Evolutionary conservation across 2,888 invertebrate species (phyloP).

Genomic region (Lasioglossum leucozonium): DNA sequence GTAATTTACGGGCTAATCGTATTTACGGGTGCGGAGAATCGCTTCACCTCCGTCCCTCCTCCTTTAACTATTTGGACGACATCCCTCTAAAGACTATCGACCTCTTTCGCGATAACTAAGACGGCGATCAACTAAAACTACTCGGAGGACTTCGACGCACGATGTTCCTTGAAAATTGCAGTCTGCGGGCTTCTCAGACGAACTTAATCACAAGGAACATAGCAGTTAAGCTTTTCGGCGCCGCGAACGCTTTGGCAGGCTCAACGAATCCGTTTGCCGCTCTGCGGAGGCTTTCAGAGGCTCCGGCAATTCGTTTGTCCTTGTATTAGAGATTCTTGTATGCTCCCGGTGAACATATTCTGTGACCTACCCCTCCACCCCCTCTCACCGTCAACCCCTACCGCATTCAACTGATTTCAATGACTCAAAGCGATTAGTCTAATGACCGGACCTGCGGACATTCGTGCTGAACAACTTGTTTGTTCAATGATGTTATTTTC

Average conservation of each 20-base stretch:
- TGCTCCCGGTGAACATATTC: constrained; percentile 21
- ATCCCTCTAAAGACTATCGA: not conserved
- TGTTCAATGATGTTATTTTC: too few species aligned
- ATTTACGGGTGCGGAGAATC: not conserved
- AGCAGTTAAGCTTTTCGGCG: constrained; percentile 46
- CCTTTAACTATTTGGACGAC: constrained; percentile 4
- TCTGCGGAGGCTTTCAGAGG: constrained; percentile 22
- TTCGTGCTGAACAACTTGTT: too few species aligned
- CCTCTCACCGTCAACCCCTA: not conserved
- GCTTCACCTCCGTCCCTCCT: too few species aligned
- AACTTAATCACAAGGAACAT: constrained; percentile 54
- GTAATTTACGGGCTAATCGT: not conserved
- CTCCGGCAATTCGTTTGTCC: constrained; percentile 37
- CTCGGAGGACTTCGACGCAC: constrained; percentile 17
- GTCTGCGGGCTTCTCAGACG: constrained; percentile 35
- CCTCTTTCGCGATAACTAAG: constrained; percentile 25
- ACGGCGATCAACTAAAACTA: constrained; percentile 36
- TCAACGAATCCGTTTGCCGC: constrained; percentile 36
- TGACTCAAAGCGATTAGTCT: not conserved
- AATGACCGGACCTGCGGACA: too few species aligned
- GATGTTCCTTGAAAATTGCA: constrained; percentile 44
- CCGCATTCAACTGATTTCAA: not conserved
- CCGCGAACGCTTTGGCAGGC: constrained; percentile 24
- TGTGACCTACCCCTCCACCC: too few species aligned
- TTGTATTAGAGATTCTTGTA: constrained; percentile 27